These are phyloP conservation scores for Tyrannus savana DNA, from an alignment of 2,113 vertebrate genomes.

Conservation along the genomic window DNA sequence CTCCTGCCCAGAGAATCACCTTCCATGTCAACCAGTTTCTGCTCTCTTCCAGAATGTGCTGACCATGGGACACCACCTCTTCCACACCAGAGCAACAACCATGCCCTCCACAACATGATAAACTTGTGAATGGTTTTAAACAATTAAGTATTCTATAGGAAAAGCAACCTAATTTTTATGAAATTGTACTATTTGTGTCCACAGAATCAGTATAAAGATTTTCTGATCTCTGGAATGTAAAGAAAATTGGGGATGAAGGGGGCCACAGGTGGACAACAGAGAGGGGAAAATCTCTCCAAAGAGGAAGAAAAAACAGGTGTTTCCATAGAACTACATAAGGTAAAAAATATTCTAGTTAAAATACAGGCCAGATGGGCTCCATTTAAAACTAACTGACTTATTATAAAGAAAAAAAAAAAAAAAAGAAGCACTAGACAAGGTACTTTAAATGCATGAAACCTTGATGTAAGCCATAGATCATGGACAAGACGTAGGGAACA, in stretches of 20 bases:
- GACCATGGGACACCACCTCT: not conserved
- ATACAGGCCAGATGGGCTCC: not conserved
- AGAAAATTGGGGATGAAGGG: not conserved
- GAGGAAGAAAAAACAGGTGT: not conserved
- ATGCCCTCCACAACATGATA: not conserved
- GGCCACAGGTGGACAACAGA: not conserved
- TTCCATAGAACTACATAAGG: not conserved
- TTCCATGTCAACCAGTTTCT: not conserved
- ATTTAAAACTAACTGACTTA: not conserved
- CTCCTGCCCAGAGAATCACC: not conserved
- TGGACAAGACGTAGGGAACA: not conserved
- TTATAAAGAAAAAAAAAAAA: not conserved
- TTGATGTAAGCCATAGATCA: not conserved
- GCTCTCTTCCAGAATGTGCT: not conserved
- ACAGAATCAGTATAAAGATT: not conserved
- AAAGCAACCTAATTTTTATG: not conserved
- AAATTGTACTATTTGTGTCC: not conserved
- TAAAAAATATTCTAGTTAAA: not conserved
- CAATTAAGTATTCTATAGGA: not conserved
- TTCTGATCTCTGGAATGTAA: not conserved
- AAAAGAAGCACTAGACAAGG: not conserved
- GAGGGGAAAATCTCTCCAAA: not conserved
- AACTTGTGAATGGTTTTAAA: not conserved
- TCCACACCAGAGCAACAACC: not conserved
- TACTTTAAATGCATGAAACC: conserved; percentile 26